Base-by-base conservation (phyloP, 2,888 invertebrate species). In the Erebia epiphron region DNA sequence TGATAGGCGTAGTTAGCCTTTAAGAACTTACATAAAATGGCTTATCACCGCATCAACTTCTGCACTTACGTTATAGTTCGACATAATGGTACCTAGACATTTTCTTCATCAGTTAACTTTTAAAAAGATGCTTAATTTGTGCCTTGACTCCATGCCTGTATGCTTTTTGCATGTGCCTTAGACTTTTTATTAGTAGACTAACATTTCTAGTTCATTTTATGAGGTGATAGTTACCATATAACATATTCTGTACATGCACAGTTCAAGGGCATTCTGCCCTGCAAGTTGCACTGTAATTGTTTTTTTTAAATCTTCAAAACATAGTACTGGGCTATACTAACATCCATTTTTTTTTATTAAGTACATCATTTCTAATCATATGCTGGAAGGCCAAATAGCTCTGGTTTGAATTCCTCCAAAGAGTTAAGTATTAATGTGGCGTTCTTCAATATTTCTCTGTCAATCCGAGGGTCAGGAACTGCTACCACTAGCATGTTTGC, bases 401-500 rank as follows among this genome's bases (percentile, higher is more conserved):
- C 97, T 0, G 98, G 98, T 80, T 96, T 91, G 81, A 98, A 97
- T 46, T 97, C 95, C 78, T 96, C 95, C 60, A 98, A 88, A 2
- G 97, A 96, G 9, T 94, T 92, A 1, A 98, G 84, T 1, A 96
- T 95, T 65, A 96, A 83, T 0, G 96, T 96, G 0, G 97, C 97
- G 68, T 83, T 80, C 13, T 79, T 77, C 11, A 90, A 77, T 50
- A 83, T 72, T 9, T 82, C 77, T 7, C 71, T 71, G 13, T 88
- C 85, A 16, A 93, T 84, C 41, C 89, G 86, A 41, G 88, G 88
- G 82, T 97, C 97, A 0, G 97, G 97, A 5, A 97, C 95, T 93
- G 96, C 96, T 0, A 97, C 95, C 7, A 95, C 95, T 87, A 97
- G 97, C 98, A 98, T 98, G 14, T 96, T 96, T 11, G 98, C 98